A percentile compares a stretch with the other conserved stretches of the same genome.
Evolutionary conservation across 2,888 invertebrate species (phyloP).

Genomic region (Ophonus ardosiacus): DNA sequence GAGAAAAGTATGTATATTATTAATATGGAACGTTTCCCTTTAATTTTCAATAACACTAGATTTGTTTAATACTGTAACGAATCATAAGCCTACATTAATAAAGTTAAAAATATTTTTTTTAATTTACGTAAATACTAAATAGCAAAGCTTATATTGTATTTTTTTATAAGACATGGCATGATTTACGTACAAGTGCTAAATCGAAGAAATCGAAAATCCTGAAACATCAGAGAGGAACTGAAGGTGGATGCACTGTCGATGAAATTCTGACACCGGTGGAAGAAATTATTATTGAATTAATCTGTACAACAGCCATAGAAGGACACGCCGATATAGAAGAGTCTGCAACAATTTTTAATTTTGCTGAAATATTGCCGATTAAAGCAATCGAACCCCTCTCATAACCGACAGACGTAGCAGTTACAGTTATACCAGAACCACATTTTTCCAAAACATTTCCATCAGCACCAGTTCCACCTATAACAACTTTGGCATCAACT

Average conservation of each 20-base stretch:
- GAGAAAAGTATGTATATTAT: conserved; percentile 29
- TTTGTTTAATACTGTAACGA: neutral
- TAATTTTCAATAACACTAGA: neutral
- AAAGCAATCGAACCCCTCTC: neutral
- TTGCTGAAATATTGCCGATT: neutral
- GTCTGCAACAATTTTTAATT: neutral
- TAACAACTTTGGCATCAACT: neutral
- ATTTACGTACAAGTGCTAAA: conserved; percentile 21
- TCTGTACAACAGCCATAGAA: conserved; percentile 4
- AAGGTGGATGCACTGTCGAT: neutral
- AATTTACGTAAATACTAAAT: neutral
- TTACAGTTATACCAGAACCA: neutral
- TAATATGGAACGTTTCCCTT: neutral
- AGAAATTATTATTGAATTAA: neutral
- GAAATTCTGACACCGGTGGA: neutral
- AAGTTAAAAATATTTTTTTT: too few relatives aligned
- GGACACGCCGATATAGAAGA: conserved; percentile 1
- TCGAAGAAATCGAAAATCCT: neutral
- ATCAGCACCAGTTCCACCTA: neutral
- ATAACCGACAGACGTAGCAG: neutral
- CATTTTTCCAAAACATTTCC: neutral
- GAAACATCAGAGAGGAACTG: neutral
- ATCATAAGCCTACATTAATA: too few relatives aligned
- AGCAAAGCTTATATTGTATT: neutral
- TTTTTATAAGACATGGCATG: neutral